Percentiles rank a stretch among this genome's conserved stretches.
phyloP scores from a whole-genome alignment of 1,140 invertebrate species.

The Asobara japonica region DNA sequence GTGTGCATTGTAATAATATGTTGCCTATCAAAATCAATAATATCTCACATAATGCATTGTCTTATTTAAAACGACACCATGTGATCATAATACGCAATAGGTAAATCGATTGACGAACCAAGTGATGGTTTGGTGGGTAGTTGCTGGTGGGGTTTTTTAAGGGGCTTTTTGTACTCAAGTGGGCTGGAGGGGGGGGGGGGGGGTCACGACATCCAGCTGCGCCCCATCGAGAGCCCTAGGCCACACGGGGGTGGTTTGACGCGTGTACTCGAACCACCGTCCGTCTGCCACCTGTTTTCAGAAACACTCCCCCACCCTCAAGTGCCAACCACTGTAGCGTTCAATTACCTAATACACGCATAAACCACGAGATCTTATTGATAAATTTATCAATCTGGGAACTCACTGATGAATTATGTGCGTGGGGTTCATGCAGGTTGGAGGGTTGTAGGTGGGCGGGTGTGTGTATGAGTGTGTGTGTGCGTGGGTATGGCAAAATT shows the following conservation, averaged over 20 bases:
- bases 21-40: no score
- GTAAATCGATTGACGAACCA: no score
- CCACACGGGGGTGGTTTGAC: conserved; percentile 39
- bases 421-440: no score
- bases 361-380: conserved; percentile 16
- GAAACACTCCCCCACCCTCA: conserved; percentile 4
- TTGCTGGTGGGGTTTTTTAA: neutral
- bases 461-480: no score
- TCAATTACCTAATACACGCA: conserved; percentile 38
- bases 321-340: conserved; percentile 15
- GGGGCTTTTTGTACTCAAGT: neutral
- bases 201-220: conserved; percentile 40
- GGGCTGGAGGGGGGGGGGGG: conserved; percentile 8
- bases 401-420: no score
- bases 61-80: no score
- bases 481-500: no score
- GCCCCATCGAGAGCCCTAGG: conserved; percentile 25
- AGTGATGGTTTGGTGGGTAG: no score
- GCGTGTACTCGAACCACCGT: conserved; percentile 36
- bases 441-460: no score
- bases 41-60: no score
- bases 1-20: no score
- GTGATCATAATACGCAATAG: no score
- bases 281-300: conserved; percentile 39
- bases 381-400: conserved; percentile 19